A percentile compares a stretch with the other conserved stretches of the same genome.
Evolutionary conservation across 1,140 invertebrate species (phyloP).

Genomic region (Anadara kagoshimensis): DNA sequence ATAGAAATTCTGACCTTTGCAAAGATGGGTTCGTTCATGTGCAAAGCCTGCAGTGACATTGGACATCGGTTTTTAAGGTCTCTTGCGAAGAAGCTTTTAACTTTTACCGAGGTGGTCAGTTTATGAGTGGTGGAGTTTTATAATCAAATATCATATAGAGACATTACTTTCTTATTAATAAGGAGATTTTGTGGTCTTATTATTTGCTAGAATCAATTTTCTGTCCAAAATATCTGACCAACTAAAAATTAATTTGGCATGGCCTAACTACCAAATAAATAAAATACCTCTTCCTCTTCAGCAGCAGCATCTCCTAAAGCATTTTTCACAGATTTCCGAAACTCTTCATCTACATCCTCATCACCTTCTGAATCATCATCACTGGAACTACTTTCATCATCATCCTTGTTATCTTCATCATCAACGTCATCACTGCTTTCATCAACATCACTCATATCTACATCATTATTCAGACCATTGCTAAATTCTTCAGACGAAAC

Average conservation of each 20-base stretch:
- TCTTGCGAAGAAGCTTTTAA: too few relatives aligned
- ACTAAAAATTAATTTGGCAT: too few relatives aligned
- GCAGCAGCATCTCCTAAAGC: conserved; percentile 44
- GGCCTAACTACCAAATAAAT: too few relatives aligned
- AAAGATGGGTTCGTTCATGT: too few relatives aligned
- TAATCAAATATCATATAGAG: not conserved
- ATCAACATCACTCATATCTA: conserved; percentile 3
- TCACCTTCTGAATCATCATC: conserved; percentile 26
- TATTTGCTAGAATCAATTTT: too few relatives aligned
- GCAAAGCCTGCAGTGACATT: too few relatives aligned
- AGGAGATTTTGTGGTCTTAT: too few relatives aligned
- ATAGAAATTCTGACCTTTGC: too few relatives aligned
- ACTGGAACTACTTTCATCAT: conserved; percentile 33
- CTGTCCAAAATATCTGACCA: too few relatives aligned
- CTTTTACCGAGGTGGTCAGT: not conserved
- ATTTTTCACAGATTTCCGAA: conserved; percentile 37
- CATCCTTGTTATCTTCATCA: conserved; percentile 6
- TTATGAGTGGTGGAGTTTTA: not conserved
- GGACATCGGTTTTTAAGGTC: too few relatives aligned
- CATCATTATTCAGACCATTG: conserved; percentile 1
- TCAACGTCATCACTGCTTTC: conserved; percentile 5
- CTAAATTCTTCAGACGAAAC: conserved; percentile 9
- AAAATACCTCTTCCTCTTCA: conserved; percentile 19
- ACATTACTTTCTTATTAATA: not conserved
- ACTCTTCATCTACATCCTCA: conserved; percentile 36